Conservation (phyloP, 2,797 vertebrate species). For the Pseudopleuronectes americanus region DNA sequence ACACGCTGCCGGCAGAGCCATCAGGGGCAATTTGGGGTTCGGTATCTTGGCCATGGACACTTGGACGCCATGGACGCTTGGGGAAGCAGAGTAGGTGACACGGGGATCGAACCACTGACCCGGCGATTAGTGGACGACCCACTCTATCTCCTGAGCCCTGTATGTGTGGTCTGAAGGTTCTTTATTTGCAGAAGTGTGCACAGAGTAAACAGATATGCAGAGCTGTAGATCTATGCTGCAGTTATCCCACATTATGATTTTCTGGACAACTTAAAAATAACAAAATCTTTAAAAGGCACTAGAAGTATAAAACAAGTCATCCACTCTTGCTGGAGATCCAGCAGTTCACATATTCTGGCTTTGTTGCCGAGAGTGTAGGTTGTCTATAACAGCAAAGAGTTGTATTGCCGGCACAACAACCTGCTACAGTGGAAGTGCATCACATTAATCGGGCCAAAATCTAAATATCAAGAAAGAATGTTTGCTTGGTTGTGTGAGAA, state of each 20-base stretch:
- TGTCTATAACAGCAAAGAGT: slow-evolving; percentile 50
- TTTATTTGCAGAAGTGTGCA: neutral
- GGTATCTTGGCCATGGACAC: no score
- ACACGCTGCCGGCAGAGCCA: no score
- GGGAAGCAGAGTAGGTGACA: no score
- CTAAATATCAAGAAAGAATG: no score
- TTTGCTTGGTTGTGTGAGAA: no score
- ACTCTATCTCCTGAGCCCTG: no score
- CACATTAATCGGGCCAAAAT: slow-evolving; percentile 51
- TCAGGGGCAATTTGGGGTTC: no score
- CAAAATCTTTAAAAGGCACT: neutral
- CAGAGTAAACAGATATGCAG: neutral
- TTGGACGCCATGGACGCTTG: no score
- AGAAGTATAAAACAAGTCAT: slow-evolving; percentile 31
- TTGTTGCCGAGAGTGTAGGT: slow-evolving; percentile 37
- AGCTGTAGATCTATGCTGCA: neutral
- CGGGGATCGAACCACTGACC: no score
- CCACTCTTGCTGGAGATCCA: slow-evolving; percentile 31
- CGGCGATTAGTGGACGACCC: no score
- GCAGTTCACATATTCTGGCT: slow-evolving; percentile 52
- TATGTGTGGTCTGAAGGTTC: neutral
- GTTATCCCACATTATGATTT: slow-evolving; percentile 1
- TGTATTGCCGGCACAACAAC: slow-evolving; percentile 59
- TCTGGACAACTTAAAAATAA: slow-evolving; percentile 13
- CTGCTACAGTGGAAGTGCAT: slow-evolving; percentile 48